Base-by-base conservation (phyloP, 2,888 invertebrate genomes). In the Campoletis raptor region DNA sequence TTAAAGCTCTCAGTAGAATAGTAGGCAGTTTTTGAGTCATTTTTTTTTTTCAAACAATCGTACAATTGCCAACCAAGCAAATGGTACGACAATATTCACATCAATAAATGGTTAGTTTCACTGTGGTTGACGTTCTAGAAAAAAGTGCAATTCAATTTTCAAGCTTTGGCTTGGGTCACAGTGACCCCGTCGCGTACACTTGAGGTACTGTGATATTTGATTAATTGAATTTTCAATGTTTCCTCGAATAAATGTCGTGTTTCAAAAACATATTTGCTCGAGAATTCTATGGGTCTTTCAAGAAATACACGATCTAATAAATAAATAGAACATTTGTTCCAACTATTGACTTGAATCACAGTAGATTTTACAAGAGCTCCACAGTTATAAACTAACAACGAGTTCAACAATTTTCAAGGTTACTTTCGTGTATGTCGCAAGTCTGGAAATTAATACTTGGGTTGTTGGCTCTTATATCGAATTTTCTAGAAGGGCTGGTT, bases 381-480 rank as follows among this genome's bases (percentile, higher is more conserved):
- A 24, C 21, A 9, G 54, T 57, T 57, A 21, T 21, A 10, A 57
- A 10, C 54, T 10, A 2, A 4, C 1, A 24, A 57, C 2, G 54
- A 57, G 3, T 24, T 21, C 10, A 9, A 57, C 3, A 3, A 57
- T 24, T 57, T 57, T 24, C 9, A 10, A 57, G 10, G 54, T 10
- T 57, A 21, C 10, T 2, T 57, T 21, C 21, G 10, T 21, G 9
- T 57, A 57, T 57, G 10, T 24, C 10, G 10, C 2, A 10, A 9
- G 54, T 9, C 24, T 24, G 54, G 12, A 21, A 21, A 54, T 54
- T 54, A 21, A 54, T 54, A 0, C 8, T n/a, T n/a, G 21, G n/a
- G 21, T 57, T 24, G 54, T 57, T 57, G 54, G 64, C 36, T 30
- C 36, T 64, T 15, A 15, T 36, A 64, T 64, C n/a, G 66, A 66